A percentile compares a stretch with the other conserved stretches of the same genome.
phyloP scores from a whole-genome alignment of 37 sponge, comb jelly and placozoan species.

The Ephydatia muelleri region DNA sequence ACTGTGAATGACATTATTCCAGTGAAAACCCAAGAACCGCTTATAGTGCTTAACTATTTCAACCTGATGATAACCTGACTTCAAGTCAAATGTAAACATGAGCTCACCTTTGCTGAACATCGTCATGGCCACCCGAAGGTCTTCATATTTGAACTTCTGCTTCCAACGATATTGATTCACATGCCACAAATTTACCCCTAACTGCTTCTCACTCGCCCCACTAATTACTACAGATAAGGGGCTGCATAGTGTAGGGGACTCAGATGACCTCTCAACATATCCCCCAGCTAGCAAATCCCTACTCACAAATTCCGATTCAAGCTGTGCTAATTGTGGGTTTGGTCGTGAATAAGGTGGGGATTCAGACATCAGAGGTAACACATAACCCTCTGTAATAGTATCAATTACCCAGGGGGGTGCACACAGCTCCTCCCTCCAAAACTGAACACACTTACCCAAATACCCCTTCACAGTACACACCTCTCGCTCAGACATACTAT shows the following conservation, averaged over 20 bases:
- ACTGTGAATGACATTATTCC: neutral
- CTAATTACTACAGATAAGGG: too few relatives aligned
- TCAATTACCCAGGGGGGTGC: neutral
- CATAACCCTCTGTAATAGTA: constrained; percentile 7
- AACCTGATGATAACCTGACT: constrained; percentile 7
- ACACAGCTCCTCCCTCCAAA: neutral
- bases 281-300: neutral
- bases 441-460: too few relatives aligned
- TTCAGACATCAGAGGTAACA: neutral
- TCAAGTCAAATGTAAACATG: constrained; percentile 6
- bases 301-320: constrained; percentile 4
- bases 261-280: neutral
- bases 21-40: constrained; percentile 6
- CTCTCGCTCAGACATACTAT: too few relatives aligned
- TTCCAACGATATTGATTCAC: too few relatives aligned
- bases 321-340: neutral
- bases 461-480: too few relatives aligned
- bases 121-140: constrained; percentile 5
- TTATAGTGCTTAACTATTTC: neutral
- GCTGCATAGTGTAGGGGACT: too few relatives aligned
- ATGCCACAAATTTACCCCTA: too few relatives aligned
- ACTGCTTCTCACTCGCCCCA: too few relatives aligned
- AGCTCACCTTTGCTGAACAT: constrained; percentile 17
- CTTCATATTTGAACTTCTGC: too few relatives aligned
- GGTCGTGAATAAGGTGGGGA: neutral